Evolutionary conservation across 2,113 vertebrate species (phyloP), one percentile per base, ranked within the genome.

Genomic region (Brachirus orientalis): DNA sequence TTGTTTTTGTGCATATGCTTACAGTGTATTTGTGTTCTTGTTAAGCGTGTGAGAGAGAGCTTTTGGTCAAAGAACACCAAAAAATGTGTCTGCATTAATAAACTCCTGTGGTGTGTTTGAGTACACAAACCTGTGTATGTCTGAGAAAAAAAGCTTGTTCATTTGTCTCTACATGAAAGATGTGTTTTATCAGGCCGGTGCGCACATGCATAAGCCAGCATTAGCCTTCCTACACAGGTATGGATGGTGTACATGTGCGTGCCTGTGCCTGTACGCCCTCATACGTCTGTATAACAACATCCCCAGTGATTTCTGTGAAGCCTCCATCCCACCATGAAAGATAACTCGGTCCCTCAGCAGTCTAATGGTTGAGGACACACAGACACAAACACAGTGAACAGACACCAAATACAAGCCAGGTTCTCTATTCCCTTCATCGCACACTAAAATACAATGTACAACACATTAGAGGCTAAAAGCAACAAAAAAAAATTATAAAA

Each of bases 221-320:
- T 59, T 46, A 48, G 33, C 53, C 51, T 19, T 56, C 52, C 45
- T 56, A 51, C 40, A 53, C 70, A 63, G 60, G 65, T 69, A 64
- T 45, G 47, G 33, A 37, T 44, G 12, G 35, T 14, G 60, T 43
- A 59, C 53, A 69, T 41, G 36, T 33, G 41, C 56, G 63, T 55
- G 65, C 48, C 43, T 43, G 71, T 10, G 43, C 41, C 67, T 56
- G 65, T 10, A 57, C 44, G 61, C 65, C 61, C 69, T 57, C 65
- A 48, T 38, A 36, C 8, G 40, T 67, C 52, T 70, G 74, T 50
- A 50, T 79, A 86, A 86, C 74, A 80, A 87, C 68, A 37, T 87
- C 80, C 87, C 85, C 62, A 64, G 85, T 66, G 87, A 69, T 36
- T 70, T 53, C 71, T 63, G 72, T n/a, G 63, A 77, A 71, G 72